Base-by-base conservation (phyloP, 2,888 invertebrate species). In the Campopleginae sp. region DNA sequence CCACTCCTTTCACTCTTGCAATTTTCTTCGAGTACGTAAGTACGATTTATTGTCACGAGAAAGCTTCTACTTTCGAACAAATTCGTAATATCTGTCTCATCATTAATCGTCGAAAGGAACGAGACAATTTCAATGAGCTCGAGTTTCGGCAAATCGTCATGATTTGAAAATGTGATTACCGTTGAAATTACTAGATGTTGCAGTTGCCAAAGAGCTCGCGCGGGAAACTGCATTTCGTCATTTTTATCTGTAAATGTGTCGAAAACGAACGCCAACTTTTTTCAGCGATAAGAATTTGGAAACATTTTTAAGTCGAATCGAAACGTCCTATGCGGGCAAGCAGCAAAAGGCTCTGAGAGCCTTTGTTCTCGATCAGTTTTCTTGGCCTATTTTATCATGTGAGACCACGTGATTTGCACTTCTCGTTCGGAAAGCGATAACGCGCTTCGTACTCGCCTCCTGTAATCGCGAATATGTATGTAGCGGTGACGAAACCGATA, bases 391-490 rank as follows among this genome's bases (percentile, higher is more conserved):
- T 81, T 84, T 84, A 81, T 82, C 84, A 70, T 58, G 58, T 19
- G n/a, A 61, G 72, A 54, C 44, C 81, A 68, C 84, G 84, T 81
- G 84, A 74, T 68, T 44, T n/a, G 72, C 51, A 63, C 78, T 77
- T 78, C 81, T 68, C 78, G 48, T 23, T 66, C 84, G 23, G 19
- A 72, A 68, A 51, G 44, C 81, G 84, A 84, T 81, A 84, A 84
- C 81, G 81, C 66, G 81, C 61, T 48, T 65, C 75, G 61, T 23
- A 68, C 31, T 80, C 54, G 38, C 75, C 77, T 80, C 70, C 81
- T 75, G 76, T 87, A 84, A 88, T 88, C 86, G 86, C 84, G 82
- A 68, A 54, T 70, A 63, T 80, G 86, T 81, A 75, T 66, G 58
- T 71, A 70, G 51, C 74, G 77, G 80, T 78, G 74, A 48, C 81